A percentile compares a stretch with the other conserved stretches of the same genome.
Evolutionary conservation across 2,113 vertebrate genomes (phyloP).

Genomic region (Pangasianodon hypophthalmus): DNA sequence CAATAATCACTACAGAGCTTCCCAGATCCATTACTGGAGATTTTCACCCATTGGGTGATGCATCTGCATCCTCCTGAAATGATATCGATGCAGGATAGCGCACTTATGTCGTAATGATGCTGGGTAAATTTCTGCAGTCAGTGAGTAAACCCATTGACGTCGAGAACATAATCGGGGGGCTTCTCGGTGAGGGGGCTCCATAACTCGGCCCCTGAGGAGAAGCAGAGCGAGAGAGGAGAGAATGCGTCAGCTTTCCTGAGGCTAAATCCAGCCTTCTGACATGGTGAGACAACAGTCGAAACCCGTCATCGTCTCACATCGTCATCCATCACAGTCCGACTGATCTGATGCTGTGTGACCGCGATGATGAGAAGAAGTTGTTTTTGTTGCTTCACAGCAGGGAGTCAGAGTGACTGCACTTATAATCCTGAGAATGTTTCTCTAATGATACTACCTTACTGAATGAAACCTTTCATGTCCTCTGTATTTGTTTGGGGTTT

Average conservation of each 20-base stretch:
- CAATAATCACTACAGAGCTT: not conserved
- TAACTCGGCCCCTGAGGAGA: slow-evolving; percentile 16
- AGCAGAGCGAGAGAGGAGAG: slow-evolving; percentile 9
- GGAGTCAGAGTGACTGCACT: not conserved
- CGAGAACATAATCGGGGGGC: slow-evolving; percentile 12
- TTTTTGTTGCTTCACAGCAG: not conserved
- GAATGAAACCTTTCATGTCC: not conserved
- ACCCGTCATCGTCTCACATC: slow-evolving; percentile 18
- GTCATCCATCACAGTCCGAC: not conserved
- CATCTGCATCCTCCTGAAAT: not conserved
- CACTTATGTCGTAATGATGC: not conserved
- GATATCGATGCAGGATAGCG: not conserved
- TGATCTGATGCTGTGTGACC: not conserved
- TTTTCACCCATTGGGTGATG: not conserved
- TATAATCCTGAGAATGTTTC: not conserved
- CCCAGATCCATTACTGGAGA: not conserved
- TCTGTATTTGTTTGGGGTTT: not conserved
- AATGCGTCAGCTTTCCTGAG: slow-evolving; percentile 35
- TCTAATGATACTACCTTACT: not conserved
- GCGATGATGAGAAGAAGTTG: not conserved
- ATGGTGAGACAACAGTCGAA: slow-evolving; percentile 33
- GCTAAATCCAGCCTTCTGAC: slow-evolving; percentile 45
- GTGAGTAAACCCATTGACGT: slow-evolving; percentile 51
- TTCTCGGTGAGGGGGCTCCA: not conserved
- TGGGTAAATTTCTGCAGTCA: slow-evolving; percentile 10